Evolutionary conservation across 2,888 invertebrate species (phyloP), one percentile per base, ranked within the genome.

Genomic region (Oligia latruncula): DNA sequence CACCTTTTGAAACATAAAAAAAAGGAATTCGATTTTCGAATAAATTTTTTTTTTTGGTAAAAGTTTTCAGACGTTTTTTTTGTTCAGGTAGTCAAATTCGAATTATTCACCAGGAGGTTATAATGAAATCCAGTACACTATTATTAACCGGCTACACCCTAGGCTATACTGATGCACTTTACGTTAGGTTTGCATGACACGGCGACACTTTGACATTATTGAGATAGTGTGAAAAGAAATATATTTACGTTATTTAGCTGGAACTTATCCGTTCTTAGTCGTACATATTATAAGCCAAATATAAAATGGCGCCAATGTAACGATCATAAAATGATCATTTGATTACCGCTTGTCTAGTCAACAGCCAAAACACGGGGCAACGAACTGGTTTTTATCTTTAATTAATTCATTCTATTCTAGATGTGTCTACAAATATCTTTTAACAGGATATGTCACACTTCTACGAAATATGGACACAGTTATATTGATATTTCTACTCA

Each of bases 321-420:
- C 1, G 58, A 67, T 67, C 65, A 75, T 73, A 52, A 78, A 86
- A 84, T 64, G 68, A 82, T 65, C 20, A 79, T 83, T 82, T 83
- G 46, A 83, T 77, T 60, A n/a, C 71, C 49, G 20, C 49, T 74
- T 67, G 74, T 74, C 58, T 81, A 75, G 68, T 71, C 66, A 68
- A 82, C 73, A 80, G 35, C 58, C 65, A 78, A 78, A 85, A 71
- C 29, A 67, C 60, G 73, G 74, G 83, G 88, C 84, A 77, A 82
- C 82, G 89, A 87, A 85, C 90, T 88, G 71, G 81, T 84, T 86
- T 62, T 77, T 73, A 71, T 79, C 72, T 81, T 73, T 70, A 78
- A 85, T 89, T 84, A 84, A 85, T 87, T 84, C 77, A 86, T 83
- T 85, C 20, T 78, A 75, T 74, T 76, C n/a, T 83, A 81, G 43